Evolutionary conservation across 2,888 invertebrate genomes (phyloP).

Genomic region (Danaus chrysippus): DNA sequence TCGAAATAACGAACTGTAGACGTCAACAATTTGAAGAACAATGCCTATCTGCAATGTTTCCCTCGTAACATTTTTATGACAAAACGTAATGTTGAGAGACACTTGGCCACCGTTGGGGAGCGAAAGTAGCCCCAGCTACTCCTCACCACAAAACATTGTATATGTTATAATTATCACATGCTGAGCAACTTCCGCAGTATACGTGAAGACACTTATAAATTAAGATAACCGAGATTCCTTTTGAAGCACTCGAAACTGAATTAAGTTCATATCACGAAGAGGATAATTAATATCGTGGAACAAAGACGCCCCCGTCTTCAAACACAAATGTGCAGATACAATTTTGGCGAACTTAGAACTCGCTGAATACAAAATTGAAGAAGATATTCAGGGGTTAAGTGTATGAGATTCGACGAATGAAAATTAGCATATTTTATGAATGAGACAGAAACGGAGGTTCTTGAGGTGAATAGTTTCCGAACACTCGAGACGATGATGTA

Average conservation of each 20-base stretch:
- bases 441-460: constrained; percentile 43
- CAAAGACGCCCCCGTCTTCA: constrained; percentile 18
- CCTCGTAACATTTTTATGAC: constrained; percentile 31
- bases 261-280: constrained; percentile 12
- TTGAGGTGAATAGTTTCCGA: constrained; percentile 51
- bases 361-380: constrained; percentile 29
- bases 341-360: constrained; percentile 20
- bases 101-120: constrained; percentile 27
- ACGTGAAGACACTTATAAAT: neutral
- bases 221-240: neutral
- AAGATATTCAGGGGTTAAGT: constrained; percentile 30
- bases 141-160: constrained; percentile 22
- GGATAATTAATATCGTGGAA: constrained; percentile 19
- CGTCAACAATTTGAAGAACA: constrained; percentile 28
- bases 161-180: constrained; percentile 2
- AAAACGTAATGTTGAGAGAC: constrained; percentile 30
- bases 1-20: constrained; percentile 26
- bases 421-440: constrained; percentile 56
- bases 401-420: constrained; percentile 45
- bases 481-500: constrained; percentile 45
- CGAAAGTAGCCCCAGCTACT: constrained; percentile 19
- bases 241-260: constrained; percentile 7
- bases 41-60: constrained; percentile 27
- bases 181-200: neutral
- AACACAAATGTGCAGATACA: constrained; percentile 15